Evolutionary conservation across 2,888 invertebrate species (phyloP).

Genomic region (Lydus trimaculatus): DNA sequence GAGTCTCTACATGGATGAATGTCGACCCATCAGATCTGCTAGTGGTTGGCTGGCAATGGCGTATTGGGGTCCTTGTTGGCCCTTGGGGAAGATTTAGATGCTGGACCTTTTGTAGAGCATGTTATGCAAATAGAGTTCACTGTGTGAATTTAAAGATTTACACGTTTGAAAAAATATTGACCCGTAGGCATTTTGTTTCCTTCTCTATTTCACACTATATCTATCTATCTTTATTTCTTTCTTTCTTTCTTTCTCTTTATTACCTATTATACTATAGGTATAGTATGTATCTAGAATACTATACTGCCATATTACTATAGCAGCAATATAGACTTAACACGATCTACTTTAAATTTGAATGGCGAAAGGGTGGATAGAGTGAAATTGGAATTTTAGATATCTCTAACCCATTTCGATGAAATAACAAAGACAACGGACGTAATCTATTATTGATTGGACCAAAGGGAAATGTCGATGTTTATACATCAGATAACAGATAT

Average conservation of each 20-base stretch:
- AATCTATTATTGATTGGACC: slow-evolving; percentile 13
- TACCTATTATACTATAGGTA: background rate
- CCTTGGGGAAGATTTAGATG: slow-evolving; percentile 31
- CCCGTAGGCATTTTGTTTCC: slow-evolving; percentile 2
- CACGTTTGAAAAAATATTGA: slow-evolving; percentile 32
- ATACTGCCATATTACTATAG: background rate
- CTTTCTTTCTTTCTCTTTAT: background rate
- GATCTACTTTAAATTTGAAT: slow-evolving; percentile 17
- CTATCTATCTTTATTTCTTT: background rate
- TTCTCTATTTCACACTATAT: background rate
- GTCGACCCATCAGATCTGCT: background rate
- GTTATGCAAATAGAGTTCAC: slow-evolving; percentile 32
- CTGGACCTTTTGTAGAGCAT: slow-evolving; percentile 28
- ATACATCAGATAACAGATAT: background rate
- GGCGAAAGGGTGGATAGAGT: background rate
- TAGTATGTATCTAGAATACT: background rate
- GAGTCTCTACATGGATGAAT: background rate
- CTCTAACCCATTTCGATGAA: slow-evolving; percentile 12
- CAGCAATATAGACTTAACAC: slow-evolving; percentile 11
- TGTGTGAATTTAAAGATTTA: slow-evolving; percentile 32
- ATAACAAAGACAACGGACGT: slow-evolving; percentile 10
- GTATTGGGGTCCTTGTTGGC: slow-evolving; percentile 24
- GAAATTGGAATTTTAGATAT: slow-evolving; percentile 15
- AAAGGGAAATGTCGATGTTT: background rate
- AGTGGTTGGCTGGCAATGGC: background rate